Base-by-base conservation (phyloP, 1,140 invertebrate species). In the Mercenaria mercenaria region DNA sequence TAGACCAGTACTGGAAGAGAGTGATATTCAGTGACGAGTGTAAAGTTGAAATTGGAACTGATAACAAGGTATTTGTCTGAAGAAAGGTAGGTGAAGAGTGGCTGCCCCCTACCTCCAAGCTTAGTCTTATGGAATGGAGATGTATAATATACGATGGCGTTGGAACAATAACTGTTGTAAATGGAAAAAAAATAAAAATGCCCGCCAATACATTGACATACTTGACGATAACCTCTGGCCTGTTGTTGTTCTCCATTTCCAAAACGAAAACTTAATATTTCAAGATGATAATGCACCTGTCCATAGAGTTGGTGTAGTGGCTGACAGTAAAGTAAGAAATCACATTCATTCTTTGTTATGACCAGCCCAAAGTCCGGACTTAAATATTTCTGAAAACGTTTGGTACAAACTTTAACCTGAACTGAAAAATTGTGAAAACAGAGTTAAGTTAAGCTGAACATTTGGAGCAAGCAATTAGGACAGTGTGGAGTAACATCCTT, bases 381-480 rank as follows among this genome's bases (percentile, higher is more conserved):
- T n/a, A n/a, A n/a, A n/a, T n/a, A n/a, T n/a, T n/a, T n/a, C n/a
- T n/a, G n/a, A n/a, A n/a, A n/a, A n/a, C n/a, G n/a, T n/a, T 8
- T 64, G 8, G 32, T 64, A 64, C 23, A 64, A 11, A 64, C 61
- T 64, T 32, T 11, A 64, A 64, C 61, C 6, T n/a, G n/a, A 64
- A n/a, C 61, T 64, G 61, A 64, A 64, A 10, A n/a, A n/a, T n/a
- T n/a, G n/a, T n/a, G n/a, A n/a, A n/a, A n/a, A n/a, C n/a, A n/a
- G n/a, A n/a, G n/a, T n/a, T n/a, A n/a, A n/a, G n/a, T n/a, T n/a
- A n/a, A n/a, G n/a, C n/a, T n/a, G n/a, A n/a, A n/a, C n/a, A n/a
- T n/a, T 64, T 64, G 61, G 61, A 64, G 61, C 61, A 64, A 23
- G 61, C 61, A 64, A 64, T n/a, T 8, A 64, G 61, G 43, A 47